phyloP scores from a whole-genome alignment of 1,140 invertebrate species.

The Polypedilum pembai region DNA sequence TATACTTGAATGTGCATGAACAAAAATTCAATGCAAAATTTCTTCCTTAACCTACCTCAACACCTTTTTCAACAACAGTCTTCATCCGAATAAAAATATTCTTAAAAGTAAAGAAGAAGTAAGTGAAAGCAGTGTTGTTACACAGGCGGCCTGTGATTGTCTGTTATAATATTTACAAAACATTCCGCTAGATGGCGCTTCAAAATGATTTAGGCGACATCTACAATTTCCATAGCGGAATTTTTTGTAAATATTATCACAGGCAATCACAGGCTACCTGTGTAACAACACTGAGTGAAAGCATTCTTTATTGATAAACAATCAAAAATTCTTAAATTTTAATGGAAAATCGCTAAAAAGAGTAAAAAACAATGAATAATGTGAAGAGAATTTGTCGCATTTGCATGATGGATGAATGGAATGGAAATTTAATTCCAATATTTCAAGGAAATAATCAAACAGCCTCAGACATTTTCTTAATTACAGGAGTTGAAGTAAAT shows the following conservation, averaged over 20 bases:
- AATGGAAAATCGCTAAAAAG: not conserved
- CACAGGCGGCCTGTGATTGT: no score
- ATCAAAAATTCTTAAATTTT: not conserved
- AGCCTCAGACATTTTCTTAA: not conserved
- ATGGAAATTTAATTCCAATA: not conserved
- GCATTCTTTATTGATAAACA: not conserved
- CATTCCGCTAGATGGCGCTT: no score
- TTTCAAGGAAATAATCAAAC: not conserved
- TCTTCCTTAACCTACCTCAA: not conserved
- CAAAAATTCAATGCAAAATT: no score
- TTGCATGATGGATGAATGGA: not conserved
- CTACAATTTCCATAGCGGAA: no score
- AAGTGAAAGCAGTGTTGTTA: no score
- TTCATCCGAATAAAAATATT: not conserved
- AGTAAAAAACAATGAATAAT: not conserved
- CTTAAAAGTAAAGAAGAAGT: not conserved
- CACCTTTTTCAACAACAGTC: not conserved
- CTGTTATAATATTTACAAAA: no score
- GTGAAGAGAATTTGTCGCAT: not conserved
- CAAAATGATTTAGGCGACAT: no score
- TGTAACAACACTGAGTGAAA: no score
- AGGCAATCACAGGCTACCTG: no score
- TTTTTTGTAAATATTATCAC: no score
- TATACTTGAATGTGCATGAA: no score
- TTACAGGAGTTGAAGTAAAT: not conserved